Evolutionary conservation across 2,888 invertebrate species (phyloP).

Genomic region (Tiliacea aurago): DNA sequence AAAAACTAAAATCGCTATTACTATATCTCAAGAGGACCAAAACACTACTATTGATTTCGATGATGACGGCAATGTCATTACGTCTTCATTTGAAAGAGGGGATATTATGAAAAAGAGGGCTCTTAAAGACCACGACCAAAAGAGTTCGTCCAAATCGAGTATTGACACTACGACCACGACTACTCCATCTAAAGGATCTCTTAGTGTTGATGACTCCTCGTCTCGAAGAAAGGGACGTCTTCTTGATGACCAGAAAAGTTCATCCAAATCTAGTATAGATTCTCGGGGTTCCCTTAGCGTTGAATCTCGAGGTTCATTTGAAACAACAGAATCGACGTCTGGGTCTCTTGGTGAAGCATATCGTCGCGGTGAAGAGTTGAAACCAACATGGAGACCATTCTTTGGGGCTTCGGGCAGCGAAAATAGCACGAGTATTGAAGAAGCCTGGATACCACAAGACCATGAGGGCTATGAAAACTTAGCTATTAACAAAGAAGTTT

Average conservation of each 20-base stretch:
- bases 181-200: conserved; percentile 87
- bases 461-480: conserved; percentile 92
- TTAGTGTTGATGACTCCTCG: conserved; percentile 89
- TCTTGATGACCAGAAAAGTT: conserved; percentile 88
- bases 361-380: conserved; percentile 93
- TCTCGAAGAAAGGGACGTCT: conserved; percentile 83
- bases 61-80: conserved; percentile 88
- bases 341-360: conserved; percentile 94
- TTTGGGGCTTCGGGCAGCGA: conserved; percentile 94
- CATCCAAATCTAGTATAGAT: conserved; percentile 92
- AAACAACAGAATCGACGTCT: conserved; percentile 93
- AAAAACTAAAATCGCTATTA: conserved; percentile 89
- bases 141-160: conserved; percentile 91
- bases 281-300: conserved; percentile 92
- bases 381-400: conserved; percentile 95
- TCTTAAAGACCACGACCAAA: conserved; percentile 86
- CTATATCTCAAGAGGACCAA: conserved; percentile 90
- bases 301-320: conserved; percentile 93
- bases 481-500: conserved; percentile 86
- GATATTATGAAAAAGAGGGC: conserved; percentile 85
- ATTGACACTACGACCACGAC: conserved; percentile 89
- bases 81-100: conserved; percentile 85
- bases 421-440: conserved; percentile 96
- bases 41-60: conserved; percentile 89
- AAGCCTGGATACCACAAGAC: conserved; percentile 95